Percentiles rank a stretch among this genome's conserved stretches.
These are phyloP conservation scores for Arion vulgaris DNA, from an alignment of 1,140 invertebrate genomes.

Conservation along the genomic window DNA sequence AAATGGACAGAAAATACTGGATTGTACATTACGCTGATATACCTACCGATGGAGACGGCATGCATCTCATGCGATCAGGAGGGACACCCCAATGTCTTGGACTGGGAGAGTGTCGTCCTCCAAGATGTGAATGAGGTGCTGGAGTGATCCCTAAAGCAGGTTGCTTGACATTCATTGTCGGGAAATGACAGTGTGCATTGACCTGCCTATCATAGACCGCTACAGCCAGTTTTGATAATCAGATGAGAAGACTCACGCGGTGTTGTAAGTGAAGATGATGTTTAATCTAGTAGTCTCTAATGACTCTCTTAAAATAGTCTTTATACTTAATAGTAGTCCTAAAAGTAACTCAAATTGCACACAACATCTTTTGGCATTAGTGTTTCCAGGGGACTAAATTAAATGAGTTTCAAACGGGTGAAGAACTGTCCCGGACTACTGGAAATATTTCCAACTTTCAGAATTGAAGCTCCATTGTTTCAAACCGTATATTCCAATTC, in stretches of 20 bases:
- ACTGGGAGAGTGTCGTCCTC: constrained; percentile 24
- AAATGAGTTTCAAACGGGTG: too few species aligned
- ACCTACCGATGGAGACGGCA: constrained; percentile 35
- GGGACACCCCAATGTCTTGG: constrained; percentile 6
- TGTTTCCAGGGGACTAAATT: too few species aligned
- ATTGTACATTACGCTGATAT: too few species aligned
- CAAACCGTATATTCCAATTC: too few species aligned
- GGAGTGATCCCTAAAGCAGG: constrained; percentile 32
- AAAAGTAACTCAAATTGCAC: too few species aligned
- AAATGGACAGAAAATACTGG: not conserved
- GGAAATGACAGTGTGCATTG: constrained; percentile 7
- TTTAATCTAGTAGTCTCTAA: not conserved
- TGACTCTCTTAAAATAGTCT: too few species aligned
- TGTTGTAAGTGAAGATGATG: not conserved
- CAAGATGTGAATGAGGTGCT: not conserved
- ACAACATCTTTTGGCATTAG: too few species aligned
- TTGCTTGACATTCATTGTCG: constrained; percentile 31
- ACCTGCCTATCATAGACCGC: constrained; percentile 30
- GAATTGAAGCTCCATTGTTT: too few species aligned
- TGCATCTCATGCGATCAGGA: constrained; percentile 33
- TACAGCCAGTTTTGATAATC: constrained; percentile 18
- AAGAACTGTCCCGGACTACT: too few species aligned
- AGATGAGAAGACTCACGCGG: not conserved
- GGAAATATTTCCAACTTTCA: too few species aligned
- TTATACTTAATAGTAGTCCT: too few species aligned